phyloP scores from a whole-genome alignment of 1,140 invertebrate species.

The Armadillidium nasatum region DNA sequence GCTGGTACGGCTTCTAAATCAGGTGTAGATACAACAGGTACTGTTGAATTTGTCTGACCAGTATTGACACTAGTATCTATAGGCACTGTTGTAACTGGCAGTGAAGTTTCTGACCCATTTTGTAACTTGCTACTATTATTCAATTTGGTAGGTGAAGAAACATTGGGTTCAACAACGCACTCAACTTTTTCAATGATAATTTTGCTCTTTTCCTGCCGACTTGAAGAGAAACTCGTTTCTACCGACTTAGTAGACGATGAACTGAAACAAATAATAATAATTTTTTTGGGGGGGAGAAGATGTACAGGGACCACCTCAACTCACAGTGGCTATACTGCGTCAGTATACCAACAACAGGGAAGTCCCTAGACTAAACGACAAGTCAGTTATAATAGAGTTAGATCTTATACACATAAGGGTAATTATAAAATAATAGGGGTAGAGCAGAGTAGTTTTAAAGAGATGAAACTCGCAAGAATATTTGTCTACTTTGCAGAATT shows the following conservation, averaged over 20 bases:
- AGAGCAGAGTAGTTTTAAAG: no score
- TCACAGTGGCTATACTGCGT: no score
- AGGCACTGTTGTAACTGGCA: neutral
- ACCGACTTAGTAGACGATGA: neutral
- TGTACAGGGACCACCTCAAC: no score
- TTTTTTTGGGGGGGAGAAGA: no score
- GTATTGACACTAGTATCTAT: slow-evolving; percentile 21
- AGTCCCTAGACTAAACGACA: no score
- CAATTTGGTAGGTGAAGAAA: slow-evolving; percentile 45
- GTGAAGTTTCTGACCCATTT: neutral
- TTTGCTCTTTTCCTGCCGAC: slow-evolving; percentile 70
- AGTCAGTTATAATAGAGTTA: no score
- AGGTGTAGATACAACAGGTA: slow-evolving; percentile 24
- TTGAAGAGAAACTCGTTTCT: slow-evolving; percentile 48
- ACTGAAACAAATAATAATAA: no score
- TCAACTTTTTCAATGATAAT: slow-evolving; percentile 77
- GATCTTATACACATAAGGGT: no score
- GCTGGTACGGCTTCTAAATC: slow-evolving; percentile 40
- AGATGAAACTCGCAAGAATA: no score
- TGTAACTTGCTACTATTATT: slow-evolving; percentile 16
- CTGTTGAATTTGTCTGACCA: slow-evolving; percentile 3
- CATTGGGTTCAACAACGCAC: slow-evolving; percentile 62
- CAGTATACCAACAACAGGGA: no score
- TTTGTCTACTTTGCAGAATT: no score
- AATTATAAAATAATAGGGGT: no score